Conservation (phyloP, 2,888 invertebrate species). For the Linnaemya tessellans region DNA sequence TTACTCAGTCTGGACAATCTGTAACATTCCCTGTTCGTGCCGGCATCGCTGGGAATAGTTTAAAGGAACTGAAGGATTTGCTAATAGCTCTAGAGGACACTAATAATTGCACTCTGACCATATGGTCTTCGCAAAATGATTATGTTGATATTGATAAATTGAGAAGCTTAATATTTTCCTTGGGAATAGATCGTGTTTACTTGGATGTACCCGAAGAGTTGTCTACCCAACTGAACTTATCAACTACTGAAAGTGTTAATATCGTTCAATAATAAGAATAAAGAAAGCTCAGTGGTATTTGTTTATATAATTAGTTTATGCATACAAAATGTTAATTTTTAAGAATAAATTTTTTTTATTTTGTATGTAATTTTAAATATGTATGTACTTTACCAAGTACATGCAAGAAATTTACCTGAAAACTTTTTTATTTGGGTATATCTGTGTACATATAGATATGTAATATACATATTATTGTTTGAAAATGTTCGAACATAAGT, state of each 20-base stretch:
- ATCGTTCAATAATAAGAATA: background rate
- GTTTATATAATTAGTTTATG: conserved; percentile 76
- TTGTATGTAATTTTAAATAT: too few species aligned
- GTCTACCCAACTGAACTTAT: conserved; percentile 83
- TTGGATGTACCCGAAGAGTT: conserved; percentile 90
- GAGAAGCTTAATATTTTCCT: conserved; percentile 86
- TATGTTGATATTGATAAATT: conserved; percentile 87
- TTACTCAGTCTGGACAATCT: conserved; percentile 85
- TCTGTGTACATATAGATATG: too few species aligned
- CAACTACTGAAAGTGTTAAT: conserved; percentile 33
- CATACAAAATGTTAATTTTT: conserved; percentile 72
- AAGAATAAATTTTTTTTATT: too few species aligned
- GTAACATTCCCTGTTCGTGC: conserved; percentile 93
- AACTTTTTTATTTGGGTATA: background rate
- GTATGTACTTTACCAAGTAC: background rate
- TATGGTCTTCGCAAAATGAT: conserved; percentile 90
- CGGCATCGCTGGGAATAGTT: conserved; percentile 87
- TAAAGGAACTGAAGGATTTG: conserved; percentile 86
- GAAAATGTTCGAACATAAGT: too few species aligned
- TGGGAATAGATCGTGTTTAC: conserved; percentile 88
- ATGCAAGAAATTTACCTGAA: background rate
- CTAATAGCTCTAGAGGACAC: conserved; percentile 83
- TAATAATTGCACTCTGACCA: conserved; percentile 86
- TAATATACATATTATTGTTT: too few species aligned
- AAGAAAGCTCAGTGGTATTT: conserved; percentile 74